Conservation (phyloP, 2,113 vertebrate genomes). For the Cercocebus atys region DNA sequence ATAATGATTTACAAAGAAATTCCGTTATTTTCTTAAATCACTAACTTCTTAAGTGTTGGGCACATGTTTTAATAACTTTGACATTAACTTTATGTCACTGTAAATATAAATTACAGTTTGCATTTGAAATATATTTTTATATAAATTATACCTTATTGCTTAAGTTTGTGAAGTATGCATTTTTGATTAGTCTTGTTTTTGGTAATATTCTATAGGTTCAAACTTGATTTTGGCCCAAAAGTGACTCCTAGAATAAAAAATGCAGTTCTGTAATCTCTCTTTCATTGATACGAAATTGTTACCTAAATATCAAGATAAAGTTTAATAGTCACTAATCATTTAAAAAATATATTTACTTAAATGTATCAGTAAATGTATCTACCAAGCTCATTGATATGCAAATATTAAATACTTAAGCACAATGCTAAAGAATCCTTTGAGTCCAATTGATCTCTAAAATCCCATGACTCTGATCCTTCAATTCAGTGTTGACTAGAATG, state of each 20-base stretch:
- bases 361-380: not conserved
- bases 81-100: not conserved
- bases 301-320: not conserved
- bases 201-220: not conserved
- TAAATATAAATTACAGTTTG: not conserved
- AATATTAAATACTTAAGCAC: not conserved
- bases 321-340: not conserved
- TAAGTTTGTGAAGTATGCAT: not conserved
- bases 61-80: not conserved
- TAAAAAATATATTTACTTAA: not conserved
- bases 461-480: not conserved
- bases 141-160: not conserved
- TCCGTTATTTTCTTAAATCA: not conserved
- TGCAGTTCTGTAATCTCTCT: not conserved
- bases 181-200: not conserved
- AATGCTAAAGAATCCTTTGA: not conserved
- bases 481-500: not conserved
- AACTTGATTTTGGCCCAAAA: not conserved
- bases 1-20: not conserved
- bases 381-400: not conserved
- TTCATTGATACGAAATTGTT: not conserved
- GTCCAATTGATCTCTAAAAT: not conserved
- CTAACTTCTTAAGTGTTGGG: not conserved
- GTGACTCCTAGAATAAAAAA: not conserved
- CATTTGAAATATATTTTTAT: conserved; percentile 1